Conservation (phyloP, 1,140 invertebrate species). For the Apis florea region DNA sequence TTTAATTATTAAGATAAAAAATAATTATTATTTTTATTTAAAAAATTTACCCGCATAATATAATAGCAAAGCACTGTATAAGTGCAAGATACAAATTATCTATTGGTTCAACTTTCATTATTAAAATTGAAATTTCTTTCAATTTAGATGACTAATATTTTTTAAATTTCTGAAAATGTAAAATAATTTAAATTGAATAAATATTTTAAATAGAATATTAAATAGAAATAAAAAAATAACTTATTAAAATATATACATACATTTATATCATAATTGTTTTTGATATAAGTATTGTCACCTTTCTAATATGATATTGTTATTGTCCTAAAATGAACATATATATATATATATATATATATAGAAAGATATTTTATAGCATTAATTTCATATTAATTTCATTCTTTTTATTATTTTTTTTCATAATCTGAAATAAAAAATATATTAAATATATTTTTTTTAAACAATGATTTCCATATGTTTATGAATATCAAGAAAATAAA, state of each 20-base stretch:
- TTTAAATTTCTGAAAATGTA: conserved; percentile 29
- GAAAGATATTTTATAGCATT: conserved; percentile 2
- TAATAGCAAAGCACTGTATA: conserved; percentile 94
- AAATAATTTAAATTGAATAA: neutral
- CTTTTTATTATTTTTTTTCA: neutral
- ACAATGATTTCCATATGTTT: conserved; percentile 1
- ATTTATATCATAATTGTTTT: conserved; percentile 28
- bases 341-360: no score
- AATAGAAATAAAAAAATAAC: neutral
- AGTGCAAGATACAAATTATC: conserved; percentile 94
- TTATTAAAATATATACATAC: neutral
- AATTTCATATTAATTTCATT: conserved; percentile 37
- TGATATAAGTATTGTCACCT: conserved; percentile 49
- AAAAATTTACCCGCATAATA: conserved; percentile 89
- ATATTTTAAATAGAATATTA: neutral
- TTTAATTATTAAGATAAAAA: neutral
- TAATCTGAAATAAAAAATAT: conserved; percentile 10
- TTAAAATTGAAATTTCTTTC: neutral
- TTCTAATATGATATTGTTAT: conserved; percentile 8
- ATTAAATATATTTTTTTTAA: neutral
- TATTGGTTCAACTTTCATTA: conserved; percentile 78
- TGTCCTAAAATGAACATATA: neutral
- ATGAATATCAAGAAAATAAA: neutral
- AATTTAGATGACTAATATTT: conserved; percentile 15
- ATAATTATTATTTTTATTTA: conserved; percentile 8